Base-by-base conservation (phyloP, 2,888 invertebrate species). In the Chalcosyrphus nemorum region DNA sequence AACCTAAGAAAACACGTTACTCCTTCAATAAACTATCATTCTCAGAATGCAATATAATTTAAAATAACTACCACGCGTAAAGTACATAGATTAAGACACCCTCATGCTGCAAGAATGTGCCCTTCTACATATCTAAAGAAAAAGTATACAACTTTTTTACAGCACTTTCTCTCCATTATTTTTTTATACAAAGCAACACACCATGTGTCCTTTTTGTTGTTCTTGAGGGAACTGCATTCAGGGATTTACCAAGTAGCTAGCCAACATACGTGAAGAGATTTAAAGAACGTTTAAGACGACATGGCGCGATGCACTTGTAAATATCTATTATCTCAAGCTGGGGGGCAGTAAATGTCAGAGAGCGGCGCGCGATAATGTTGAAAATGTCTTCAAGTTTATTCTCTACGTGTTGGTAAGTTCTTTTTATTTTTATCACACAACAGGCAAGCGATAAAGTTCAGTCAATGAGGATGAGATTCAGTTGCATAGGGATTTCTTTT, bases 11-110 rank as follows among this genome's bases (percentile, higher is more conserved):
- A n/a, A n/a, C n/a, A n/a, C n/a, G n/a, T n/a, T n/a, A n/a, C n/a
- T n/a, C n/a, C n/a, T n/a, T n/a, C n/a, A n/a, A 11, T 11, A 32
- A 11, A 24, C 13, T 11, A 17, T 24, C 6, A 27, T 52, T n/a
- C n/a, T n/a, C n/a, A n/a, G n/a, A n/a, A n/a, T n/a, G n/a, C 41
- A n/a, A 15, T 54, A 32, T 56, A 68, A 68, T 68, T 54, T 29
- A 13, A 56, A 29, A 56, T 70, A 35, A 70, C 45, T 35, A 57
- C 45, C 70, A 45, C 56, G 45, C 57, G 45, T 57, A 70, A 57
- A 70, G 45, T 32, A 35, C 45, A 45, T 17, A 17, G 70, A 57
- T 70, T 57, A 57, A 57, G 70, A 56, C 35, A 17, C 57, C 57
- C 45, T 47, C 13, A 9, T 9, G 19, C 41, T 43, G 54, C 54